Evolutionary conservation across 2,113 vertebrate species (phyloP).

Genomic region (Probosciger aterrimus): DNA sequence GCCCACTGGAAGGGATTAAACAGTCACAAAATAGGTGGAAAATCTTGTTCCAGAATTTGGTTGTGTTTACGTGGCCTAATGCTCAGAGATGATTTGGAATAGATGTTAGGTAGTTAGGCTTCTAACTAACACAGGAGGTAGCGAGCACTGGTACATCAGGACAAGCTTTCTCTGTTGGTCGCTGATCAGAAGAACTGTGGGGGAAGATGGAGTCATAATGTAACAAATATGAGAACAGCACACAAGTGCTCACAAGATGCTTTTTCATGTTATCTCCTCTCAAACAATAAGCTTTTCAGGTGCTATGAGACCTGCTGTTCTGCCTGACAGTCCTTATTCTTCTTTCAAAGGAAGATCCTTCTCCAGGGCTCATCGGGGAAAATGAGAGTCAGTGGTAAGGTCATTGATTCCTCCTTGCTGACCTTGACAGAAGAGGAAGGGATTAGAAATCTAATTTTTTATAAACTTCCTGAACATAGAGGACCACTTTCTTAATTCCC

Average conservation of each 20-base stretch:
- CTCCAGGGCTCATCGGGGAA: not conserved
- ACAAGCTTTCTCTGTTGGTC: not conserved
- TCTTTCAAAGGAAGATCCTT: not conserved
- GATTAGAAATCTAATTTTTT: not conserved
- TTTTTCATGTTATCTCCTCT: not conserved
- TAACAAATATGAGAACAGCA: not conserved
- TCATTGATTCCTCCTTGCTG: not conserved
- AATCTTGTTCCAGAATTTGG: not conserved
- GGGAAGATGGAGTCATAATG: not conserved
- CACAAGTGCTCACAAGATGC: not conserved
- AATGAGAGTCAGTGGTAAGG: not conserved
- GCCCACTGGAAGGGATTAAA: not conserved
- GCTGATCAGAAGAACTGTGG: not conserved
- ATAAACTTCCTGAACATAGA: not conserved
- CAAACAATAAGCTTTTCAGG: not conserved
- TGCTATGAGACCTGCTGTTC: not conserved
- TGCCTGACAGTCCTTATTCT: not conserved
- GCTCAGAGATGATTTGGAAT: not conserved
- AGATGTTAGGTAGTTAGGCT: not conserved
- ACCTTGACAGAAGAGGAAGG: not conserved
- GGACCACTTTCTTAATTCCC: not conserved
- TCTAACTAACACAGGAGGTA: not conserved
- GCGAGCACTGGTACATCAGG: not conserved
- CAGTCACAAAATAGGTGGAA: not conserved
- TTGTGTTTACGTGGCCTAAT: not conserved